These are phyloP conservation scores for Heteromyza rotundicornis DNA, from an alignment of 2,888 invertebrate species.

Conservation along the genomic window DNA sequence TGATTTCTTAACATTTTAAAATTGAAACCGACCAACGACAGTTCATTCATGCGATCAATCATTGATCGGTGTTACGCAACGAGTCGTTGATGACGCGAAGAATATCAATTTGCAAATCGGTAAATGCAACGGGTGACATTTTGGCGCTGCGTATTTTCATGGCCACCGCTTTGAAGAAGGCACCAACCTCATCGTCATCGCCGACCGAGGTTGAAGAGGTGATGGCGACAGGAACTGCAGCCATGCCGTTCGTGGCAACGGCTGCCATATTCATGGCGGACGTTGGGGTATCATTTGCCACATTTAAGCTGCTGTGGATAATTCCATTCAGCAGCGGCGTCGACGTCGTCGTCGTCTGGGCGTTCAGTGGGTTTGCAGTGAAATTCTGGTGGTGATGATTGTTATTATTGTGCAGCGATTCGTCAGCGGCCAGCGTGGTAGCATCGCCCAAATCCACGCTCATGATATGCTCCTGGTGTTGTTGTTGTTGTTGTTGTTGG, in stretches of 20 bases:
- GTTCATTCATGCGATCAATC: background rate
- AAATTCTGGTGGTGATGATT: background rate
- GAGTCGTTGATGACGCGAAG: conserved; percentile 54
- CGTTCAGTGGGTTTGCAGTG: background rate
- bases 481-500: conserved; percentile 26
- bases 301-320: conserved; percentile 1
- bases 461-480: conserved; percentile 27
- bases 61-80: conserved; percentile 50
- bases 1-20: background rate
- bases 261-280: background rate
- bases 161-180: conserved; percentile 57
- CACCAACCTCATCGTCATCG: conserved; percentile 58
- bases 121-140: conserved; percentile 54
- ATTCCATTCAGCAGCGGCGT: background rate
- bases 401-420: background rate
- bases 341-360: background rate
- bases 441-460: background rate
- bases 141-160: conserved; percentile 59
- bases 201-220: conserved; percentile 4
- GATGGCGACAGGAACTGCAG: background rate
- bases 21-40: background rate
- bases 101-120: conserved; percentile 58
- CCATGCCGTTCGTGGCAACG: background rate
- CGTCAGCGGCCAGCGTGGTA: background rate
- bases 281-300: background rate